Base-by-base conservation (phyloP, 1,140 invertebrate genomes). In the Paracyclopina nana region DNA sequence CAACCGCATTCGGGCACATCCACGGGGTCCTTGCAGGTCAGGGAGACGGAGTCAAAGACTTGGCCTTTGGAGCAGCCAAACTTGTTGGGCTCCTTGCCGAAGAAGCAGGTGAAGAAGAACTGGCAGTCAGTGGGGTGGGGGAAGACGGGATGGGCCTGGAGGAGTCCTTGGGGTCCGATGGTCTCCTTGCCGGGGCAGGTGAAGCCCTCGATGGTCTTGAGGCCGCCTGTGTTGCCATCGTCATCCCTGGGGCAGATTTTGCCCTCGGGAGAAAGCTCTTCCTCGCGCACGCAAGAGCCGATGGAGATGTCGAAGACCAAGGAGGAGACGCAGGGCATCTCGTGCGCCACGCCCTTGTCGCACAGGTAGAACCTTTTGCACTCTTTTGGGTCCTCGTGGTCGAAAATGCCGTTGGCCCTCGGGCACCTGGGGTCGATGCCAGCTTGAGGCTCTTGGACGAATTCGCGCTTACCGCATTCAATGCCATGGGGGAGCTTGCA, bases 61-160 rank as follows among this genome's bases (percentile, higher is more conserved):
- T 82, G 79, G 29, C 83, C 83, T 22, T 77, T 71, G 59, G 76
- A 74, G 65, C 84, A 88, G 18, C 81, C 80, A 49, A 85, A 72
- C 63, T 86, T 79, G 54, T 83, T 72, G 1, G 83, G 82, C 50
- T 80, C 82, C 16, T 80, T 71, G 6, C 80, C 80, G 62, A 82
- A 86, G 53, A 87, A 67, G 63, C 85, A 90, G 6, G 86, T 81
- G 61, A 87, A 85, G 70, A 84, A 82, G 52, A 82, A 80, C 63
- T 84, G 81, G 64, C 84, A 87, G 61, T 86, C 81, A 6, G 74
- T 76, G 9, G 80, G 80, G 65, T 88, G 80, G 1, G 81, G 70
- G 63, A 77, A 88, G 59, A 82, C 81, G n/a, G 83, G 82, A 65
- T 87, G 83, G 38, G 83, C 78, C 1, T 83, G 73, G 0, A 69